A percentile compares a stretch with the other conserved stretches of the same genome.
These are phyloP conservation scores for Phoebastria nigripes DNA, from an alignment of 2,797 vertebrate genomes.

Conservation along the genomic window DNA sequence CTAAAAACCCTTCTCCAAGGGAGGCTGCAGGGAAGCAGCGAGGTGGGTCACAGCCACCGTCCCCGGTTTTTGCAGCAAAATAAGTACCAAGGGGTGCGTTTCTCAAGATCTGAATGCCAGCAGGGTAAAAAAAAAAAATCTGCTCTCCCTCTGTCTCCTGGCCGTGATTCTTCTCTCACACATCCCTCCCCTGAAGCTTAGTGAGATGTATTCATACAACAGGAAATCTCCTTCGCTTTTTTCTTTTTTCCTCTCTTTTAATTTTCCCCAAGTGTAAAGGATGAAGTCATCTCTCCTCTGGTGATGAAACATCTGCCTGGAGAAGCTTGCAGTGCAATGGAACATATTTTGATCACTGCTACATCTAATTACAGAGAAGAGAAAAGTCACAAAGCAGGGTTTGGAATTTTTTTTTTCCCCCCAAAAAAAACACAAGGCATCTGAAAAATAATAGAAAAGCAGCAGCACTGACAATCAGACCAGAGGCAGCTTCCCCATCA, in stretches of 20 bases:
- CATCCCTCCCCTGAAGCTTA: not conserved
- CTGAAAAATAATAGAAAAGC: slow-evolving; percentile 29
- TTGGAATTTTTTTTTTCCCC: not conserved
- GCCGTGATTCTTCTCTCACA: not conserved
- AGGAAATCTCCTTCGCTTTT: slow-evolving; percentile 24
- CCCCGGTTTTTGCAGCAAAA: not conserved
- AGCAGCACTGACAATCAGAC: not conserved
- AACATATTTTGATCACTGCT: slow-evolving; percentile 53
- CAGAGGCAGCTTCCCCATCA: slow-evolving; percentile 11
- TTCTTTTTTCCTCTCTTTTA: not conserved
- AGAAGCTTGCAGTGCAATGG: slow-evolving; percentile 43
- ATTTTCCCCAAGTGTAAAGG: slow-evolving; percentile 41
- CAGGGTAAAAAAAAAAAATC: not conserved
- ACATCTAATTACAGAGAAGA: slow-evolving; percentile 47
- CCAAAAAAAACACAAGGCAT: not conserved
- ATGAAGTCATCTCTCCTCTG: slow-evolving; percentile 53
- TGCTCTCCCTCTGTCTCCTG: not conserved
- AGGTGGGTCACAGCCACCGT: not conserved
- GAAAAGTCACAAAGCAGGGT: slow-evolving; percentile 16
- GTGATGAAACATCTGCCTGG: slow-evolving; percentile 55
- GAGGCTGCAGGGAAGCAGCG: not conserved
- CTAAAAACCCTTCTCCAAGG: not conserved
- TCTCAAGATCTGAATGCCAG: not conserved
- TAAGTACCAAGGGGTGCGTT: not conserved
- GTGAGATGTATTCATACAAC: not conserved